Percentiles rank a stretch among this genome's conserved stretches.
These are phyloP conservation scores for Gerris buenoi DNA, from an alignment of 1,140 invertebrate genomes.

Conservation along the genomic window DNA sequence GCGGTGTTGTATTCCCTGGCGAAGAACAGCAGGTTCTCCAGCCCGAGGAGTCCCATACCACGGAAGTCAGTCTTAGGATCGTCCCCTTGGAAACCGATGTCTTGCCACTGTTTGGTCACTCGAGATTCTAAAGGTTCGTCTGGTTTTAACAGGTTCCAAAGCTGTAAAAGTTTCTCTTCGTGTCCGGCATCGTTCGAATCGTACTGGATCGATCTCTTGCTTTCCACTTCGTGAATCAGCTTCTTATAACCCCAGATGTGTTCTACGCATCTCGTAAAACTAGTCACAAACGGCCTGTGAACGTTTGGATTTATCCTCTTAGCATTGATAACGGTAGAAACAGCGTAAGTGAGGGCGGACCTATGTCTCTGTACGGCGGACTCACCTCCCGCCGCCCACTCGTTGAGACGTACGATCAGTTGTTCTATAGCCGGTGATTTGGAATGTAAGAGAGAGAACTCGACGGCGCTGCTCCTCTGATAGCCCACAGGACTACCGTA, in stretches of 20 bases:
- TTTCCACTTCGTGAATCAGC: constrained; percentile 58
- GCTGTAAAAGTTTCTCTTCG: constrained; percentile 57
- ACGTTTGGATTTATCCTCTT: constrained; percentile 67
- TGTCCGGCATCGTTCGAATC: constrained; percentile 58
- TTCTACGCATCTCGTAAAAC: constrained; percentile 59
- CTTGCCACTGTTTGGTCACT: constrained; percentile 82
- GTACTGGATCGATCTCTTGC: constrained; percentile 53
- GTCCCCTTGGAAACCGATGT: constrained; percentile 86
- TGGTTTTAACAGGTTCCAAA: constrained; percentile 72
- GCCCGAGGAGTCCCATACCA: constrained; percentile 89
- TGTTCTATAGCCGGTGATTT: constrained; percentile 48
- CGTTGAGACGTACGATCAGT: constrained; percentile 48
- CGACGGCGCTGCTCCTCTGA: constrained; percentile 50
- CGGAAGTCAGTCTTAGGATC: constrained; percentile 96
- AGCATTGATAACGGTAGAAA: constrained; percentile 47
- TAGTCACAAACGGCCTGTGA: constrained; percentile 58
- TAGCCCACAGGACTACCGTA: constrained; percentile 64
- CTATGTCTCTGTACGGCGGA: constrained; percentile 33
- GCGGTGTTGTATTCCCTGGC: constrained; percentile 60
- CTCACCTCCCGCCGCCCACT: constrained; percentile 38
- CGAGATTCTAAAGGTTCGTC: constrained; percentile 47
- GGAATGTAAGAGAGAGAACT: constrained; percentile 54
- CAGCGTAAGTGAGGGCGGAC: constrained; percentile 37
- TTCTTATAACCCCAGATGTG: constrained; percentile 82
- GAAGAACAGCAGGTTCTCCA: constrained; percentile 86